Evolutionary conservation across 2,113 vertebrate genomes (phyloP), one percentile per base, ranked within the genome.

Genomic region (Mohoua ochrocephala): DNA sequence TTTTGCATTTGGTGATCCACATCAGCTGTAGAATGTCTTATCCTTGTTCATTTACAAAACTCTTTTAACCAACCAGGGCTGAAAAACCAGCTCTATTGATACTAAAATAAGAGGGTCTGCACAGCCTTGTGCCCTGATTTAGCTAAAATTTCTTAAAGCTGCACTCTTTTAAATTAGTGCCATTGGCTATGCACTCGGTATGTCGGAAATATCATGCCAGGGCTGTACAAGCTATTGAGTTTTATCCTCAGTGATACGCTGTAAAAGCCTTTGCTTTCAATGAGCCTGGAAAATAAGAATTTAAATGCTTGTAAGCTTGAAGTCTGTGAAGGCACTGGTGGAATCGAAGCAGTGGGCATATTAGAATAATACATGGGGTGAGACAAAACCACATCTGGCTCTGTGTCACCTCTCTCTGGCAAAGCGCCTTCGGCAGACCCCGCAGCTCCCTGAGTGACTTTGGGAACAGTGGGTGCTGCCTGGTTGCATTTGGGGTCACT

Each of bases 81-180:
- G 45, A 85, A 87, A 64, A 67, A 30, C 0, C 28, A 73, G 8
- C 49, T 84, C 8, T 52, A 18, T 2, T 60, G 65, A 42, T 76
- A 65, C 24, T 57, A 73, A 87, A 91, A 50, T 54, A 63, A 76
- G 47, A 85, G 19, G 18, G 15, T 61, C 50, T 74, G 31, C 35
- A 44, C 3, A 30, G 42, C 18, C 75, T 86, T 86, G 12, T 87
- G 42, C 17, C 23, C 30, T 33, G 33, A 77, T 96, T 80, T 44
- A 93, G 22, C 74, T 84, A 81, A 91, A 91, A 47, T 7, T 42
- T 77, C n/a, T 77, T 84, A 59, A 92, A 89, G 56, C 37, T 82
- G 30, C 18, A 11, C 9, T 44, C 12, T 52, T 85, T 63, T n/a
- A 69, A 77, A 80, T 45, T 11, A 77, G 2, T 45, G 17, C 33